phyloP scores from a whole-genome alignment of 92 coral and sea anemone genomes.

The Anthopleura xanthogrammica region DNA sequence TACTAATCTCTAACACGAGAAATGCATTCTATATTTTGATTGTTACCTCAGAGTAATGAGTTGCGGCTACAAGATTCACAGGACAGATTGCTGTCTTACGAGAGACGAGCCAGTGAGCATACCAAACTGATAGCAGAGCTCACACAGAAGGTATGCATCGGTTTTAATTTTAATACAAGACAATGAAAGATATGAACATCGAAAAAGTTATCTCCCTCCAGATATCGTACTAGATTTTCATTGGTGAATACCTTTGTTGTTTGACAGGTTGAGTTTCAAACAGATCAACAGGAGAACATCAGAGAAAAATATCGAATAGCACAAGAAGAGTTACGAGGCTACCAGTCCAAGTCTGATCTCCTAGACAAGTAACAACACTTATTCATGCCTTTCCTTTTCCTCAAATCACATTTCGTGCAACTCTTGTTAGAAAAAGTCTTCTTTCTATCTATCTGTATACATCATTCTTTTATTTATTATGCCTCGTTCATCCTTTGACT shows the following conservation, averaged over 20 bases:
- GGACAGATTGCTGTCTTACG: conserved; percentile 86
- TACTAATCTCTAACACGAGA: too few species aligned
- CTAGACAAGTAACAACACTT: conserved; percentile 52
- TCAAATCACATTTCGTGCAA: too few species aligned
- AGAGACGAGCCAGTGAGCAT: conserved; percentile 91
- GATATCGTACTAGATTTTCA: not conserved
- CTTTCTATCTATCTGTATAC: too few species aligned
- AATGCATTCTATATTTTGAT: not conserved
- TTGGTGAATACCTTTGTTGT: not conserved
- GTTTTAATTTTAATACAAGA: not conserved
- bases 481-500: too few species aligned
- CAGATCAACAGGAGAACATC: conserved; percentile 83
- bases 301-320: conserved; percentile 77
- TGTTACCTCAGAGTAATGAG: conserved; percentile 68
- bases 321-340: conserved; percentile 73
- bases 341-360: conserved; percentile 71
- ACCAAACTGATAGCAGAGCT: conserved; percentile 90
- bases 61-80: conserved; percentile 91
- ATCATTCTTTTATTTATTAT: too few species aligned
- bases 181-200: too few species aligned
- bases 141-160: conserved; percentile 78
- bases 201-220: not conserved
- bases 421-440: too few species aligned
- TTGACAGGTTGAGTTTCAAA: conserved; percentile 84
- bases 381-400: not conserved